These are phyloP conservation scores for Trididemnum nubilum DNA, from an alignment of 23 tunicate genomes.

Conservation along the genomic window DNA sequence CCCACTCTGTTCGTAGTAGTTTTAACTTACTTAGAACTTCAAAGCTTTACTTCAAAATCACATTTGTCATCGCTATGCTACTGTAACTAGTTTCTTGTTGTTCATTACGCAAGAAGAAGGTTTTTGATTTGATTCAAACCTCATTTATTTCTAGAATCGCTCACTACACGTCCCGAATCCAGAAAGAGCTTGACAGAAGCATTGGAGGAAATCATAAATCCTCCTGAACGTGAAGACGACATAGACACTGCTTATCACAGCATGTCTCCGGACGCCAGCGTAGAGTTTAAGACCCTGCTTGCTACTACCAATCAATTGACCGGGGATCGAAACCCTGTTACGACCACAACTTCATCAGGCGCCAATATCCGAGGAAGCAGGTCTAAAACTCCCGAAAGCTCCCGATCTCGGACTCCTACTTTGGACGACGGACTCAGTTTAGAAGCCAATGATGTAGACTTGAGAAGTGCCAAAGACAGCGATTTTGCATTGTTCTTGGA, in stretches of 20 bases:
- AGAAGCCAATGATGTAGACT: conserved; percentile 45
- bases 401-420: conserved; percentile 52
- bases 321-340: neutral
- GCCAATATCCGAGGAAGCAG: neutral
- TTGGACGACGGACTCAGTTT: conserved; percentile 33
- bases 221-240: conserved; percentile 44
- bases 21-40: too few species aligned
- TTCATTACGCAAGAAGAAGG: too few species aligned
- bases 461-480: neutral
- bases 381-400: conserved; percentile 73
- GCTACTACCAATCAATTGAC: neutral
- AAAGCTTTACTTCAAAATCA: too few species aligned
- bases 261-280: conserved; percentile 79
- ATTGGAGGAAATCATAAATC: conserved; percentile 73
- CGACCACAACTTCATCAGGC: neutral
- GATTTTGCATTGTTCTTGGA: neutral
- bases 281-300: conserved; percentile 60
- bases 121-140: too few species aligned
- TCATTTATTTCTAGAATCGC: neutral
- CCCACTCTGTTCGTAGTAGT: too few species aligned
- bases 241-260: conserved; percentile 41
- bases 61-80: too few species aligned
- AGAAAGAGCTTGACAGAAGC: conserved; percentile 87
- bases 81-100: too few species aligned
- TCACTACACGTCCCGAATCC: neutral